These are phyloP conservation scores for Pogonophryne albipinna DNA, from an alignment of 2,797 vertebrate genomes.

Conservation along the genomic window DNA sequence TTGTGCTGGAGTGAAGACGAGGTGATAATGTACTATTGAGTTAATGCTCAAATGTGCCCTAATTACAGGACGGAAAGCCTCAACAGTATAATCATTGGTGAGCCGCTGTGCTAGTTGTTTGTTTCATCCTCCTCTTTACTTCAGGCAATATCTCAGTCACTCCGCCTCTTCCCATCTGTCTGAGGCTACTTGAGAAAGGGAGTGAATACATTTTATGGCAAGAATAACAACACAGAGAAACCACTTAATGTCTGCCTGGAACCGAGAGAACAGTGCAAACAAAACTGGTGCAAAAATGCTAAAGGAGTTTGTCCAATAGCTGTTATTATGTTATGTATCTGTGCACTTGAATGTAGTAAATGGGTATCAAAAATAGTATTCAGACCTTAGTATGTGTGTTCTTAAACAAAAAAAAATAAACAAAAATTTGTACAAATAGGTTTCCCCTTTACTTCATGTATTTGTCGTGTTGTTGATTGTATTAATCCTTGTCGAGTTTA, in stretches of 20 bases:
- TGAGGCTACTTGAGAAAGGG: slow-evolving; percentile 46
- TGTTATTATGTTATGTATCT: slow-evolving; percentile 2
- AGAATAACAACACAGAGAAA: slow-evolving; percentile 38
- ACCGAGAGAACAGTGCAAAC: slow-evolving; percentile 21
- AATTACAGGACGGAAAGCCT: slow-evolving; percentile 58
- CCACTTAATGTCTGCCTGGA: slow-evolving; percentile 40
- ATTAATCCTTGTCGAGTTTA: no score
- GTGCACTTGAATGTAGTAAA: slow-evolving; percentile 5
- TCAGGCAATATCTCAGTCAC: slow-evolving; percentile 55
- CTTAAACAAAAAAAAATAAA: no score
- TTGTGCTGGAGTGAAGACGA: slow-evolving; percentile 22
- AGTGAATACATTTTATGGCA: slow-evolving; percentile 54
- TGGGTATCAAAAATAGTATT: not conserved
- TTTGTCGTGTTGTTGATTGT: no score
- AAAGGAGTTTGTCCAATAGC: slow-evolving; percentile 11
- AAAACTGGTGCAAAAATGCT: slow-evolving; percentile 19
- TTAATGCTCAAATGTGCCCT: slow-evolving; percentile 37
- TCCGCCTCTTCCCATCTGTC: slow-evolving; percentile 69
- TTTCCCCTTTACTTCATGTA: not conserved
- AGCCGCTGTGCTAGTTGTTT: slow-evolving; percentile 48
- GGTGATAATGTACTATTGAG: slow-evolving; percentile 42
- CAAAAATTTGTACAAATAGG: not conserved
- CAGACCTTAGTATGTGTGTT: not conserved
- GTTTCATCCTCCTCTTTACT: slow-evolving; percentile 58
- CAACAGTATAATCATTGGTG: slow-evolving; percentile 55